Conservation (phyloP, 2,113 vertebrate species). For the Oncorhynchus tshawytscha region DNA sequence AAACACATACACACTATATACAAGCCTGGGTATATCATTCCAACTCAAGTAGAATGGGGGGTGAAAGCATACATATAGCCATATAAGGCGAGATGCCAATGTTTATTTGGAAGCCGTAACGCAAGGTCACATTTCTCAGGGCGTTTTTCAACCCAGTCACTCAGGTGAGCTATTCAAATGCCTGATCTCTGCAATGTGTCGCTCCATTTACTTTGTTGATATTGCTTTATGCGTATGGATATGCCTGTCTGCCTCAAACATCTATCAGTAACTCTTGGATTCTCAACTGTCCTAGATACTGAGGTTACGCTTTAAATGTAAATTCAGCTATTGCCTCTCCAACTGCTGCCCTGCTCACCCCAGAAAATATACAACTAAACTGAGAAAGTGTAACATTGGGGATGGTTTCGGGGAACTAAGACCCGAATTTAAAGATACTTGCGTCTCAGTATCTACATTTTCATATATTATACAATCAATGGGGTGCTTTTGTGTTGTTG, state of each 20-base stretch:
- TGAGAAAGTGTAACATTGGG: not conserved
- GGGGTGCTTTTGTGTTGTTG: not conserved
- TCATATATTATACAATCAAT: not conserved
- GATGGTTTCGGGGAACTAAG: not conserved
- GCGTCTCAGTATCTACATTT: too few relatives aligned
- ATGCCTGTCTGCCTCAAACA: constrained; percentile 14
- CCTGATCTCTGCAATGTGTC: not conserved
- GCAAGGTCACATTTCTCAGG: not conserved
- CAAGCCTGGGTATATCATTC: too few relatives aligned
- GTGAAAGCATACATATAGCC: not conserved
- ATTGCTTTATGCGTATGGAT: not conserved
- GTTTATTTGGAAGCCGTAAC: not conserved
- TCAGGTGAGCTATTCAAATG: not conserved
- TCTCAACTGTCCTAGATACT: constrained; percentile 20
- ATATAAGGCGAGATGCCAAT: not conserved
- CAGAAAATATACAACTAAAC: not conserved
- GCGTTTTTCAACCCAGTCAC: not conserved
- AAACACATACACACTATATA: not conserved
- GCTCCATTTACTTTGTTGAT: not conserved
- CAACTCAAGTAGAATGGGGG: too few relatives aligned
- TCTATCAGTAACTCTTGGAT: constrained; percentile 3
- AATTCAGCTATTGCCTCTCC: not conserved
- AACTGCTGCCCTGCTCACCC: not conserved
- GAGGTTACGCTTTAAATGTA: constrained; percentile 20
- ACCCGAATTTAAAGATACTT: not conserved